A percentile compares a stretch with the other conserved stretches of the same genome.
phyloP scores from a whole-genome alignment of 1,140 invertebrate species.

The Pogonus chalceus region DNA sequence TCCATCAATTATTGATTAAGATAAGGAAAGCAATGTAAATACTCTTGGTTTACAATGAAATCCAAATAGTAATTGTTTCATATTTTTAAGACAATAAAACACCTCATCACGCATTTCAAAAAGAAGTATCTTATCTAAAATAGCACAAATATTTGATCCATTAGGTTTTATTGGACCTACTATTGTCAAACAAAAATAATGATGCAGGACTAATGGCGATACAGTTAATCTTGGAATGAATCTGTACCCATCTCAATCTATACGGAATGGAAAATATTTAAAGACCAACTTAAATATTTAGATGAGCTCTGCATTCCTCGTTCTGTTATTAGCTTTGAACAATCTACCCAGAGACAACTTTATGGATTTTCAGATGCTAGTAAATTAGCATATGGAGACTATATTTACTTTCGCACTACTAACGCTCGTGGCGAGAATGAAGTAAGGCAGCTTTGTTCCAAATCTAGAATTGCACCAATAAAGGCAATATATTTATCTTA shows the following conservation, averaged over 20 bases:
- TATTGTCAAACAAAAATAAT: conserved; percentile 12
- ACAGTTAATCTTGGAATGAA: not conserved
- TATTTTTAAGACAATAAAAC: not conserved
- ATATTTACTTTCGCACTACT: conserved; percentile 20
- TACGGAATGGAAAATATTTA: conserved; percentile 10
- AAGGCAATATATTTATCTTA: conserved; percentile 22
- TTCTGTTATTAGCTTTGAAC: not conserved
- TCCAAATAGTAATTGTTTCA: not conserved
- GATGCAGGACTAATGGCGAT: conserved; percentile 30
- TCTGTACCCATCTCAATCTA: not conserved
- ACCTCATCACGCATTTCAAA: no score
- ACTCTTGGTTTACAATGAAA: not conserved
- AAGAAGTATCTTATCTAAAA: not conserved
- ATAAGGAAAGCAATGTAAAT: not conserved
- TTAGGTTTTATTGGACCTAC: not conserved
- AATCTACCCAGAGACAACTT: not conserved
- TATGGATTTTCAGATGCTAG: not conserved
- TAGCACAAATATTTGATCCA: not conserved
- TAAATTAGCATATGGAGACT: conserved; percentile 21
- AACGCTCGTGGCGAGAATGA: no score
- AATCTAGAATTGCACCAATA: conserved; percentile 31
- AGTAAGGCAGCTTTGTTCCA: conserved; percentile 24
- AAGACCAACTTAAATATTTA: not conserved
- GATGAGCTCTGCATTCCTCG: not conserved
- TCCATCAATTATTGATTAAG: no score